Evolutionary conservation across 2,113 vertebrate species (phyloP), one percentile per base, ranked within the genome.

Genomic region (Narcine bancroftii): DNA sequence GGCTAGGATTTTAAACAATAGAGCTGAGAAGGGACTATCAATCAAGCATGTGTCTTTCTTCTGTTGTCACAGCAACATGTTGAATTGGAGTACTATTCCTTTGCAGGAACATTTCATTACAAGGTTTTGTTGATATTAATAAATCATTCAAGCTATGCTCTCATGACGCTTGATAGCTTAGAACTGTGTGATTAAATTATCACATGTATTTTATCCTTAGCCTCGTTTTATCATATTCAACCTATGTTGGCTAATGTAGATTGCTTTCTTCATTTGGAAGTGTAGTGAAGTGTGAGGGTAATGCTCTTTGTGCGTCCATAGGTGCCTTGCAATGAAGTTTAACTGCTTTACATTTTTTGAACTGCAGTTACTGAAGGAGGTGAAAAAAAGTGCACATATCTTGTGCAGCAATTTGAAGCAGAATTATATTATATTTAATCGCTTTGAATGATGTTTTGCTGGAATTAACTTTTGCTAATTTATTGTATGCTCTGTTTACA

Each of bases 91-190:
- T n/a, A 60, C 81, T 56, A 50, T 87, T 87, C 33, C 81, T 63
- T 87, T 36, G 36, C n/a, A 60, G 33, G 29, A 85, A 33, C 56
- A 87, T 63, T 87, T 87, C 81, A 87, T 63, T n/a, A 87, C 17
- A 56, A 11, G 0, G 15, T n/a, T 87, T 60, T 87, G 47, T 81
- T 81, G 77, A 33, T 50, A 36, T 56, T 87, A 33, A 85, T 87
- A 21, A 87, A 60, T 87, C 81, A 87, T 53, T 87, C 81, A 60
- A 85, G 53, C 50, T 87, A 60, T 87, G 53, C 81, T 21, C 81
- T 60, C 81, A 60, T 87, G n/a, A 60, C 36, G 29, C n/a, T 29
- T 87, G 81, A 60, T 87, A 87, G 81, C 6, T 36, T 60, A 60
- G 53, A 87, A 87, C 17, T 87, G 53, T 15, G 60, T 63, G n/a